A percentile compares a stretch with the other conserved stretches of the same genome.
Conservation (phyloP, 2,113 vertebrate species). For the Scatophagus argus region DNA sequence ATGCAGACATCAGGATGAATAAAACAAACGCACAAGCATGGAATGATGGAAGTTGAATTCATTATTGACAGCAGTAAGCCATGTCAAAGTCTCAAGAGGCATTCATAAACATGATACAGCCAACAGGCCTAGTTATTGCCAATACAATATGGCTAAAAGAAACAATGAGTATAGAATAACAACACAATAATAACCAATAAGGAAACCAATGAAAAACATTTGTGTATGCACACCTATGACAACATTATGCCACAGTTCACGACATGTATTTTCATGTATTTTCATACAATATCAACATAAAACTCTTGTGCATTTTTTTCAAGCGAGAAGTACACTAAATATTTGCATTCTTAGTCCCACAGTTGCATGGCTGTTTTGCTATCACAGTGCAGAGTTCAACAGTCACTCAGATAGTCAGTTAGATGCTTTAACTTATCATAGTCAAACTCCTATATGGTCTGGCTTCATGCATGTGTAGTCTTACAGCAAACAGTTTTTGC, state of each 20-base stretch:
- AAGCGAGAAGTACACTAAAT: not conserved
- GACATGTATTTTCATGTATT: not conserved
- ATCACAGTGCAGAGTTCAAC: conserved; percentile 40
- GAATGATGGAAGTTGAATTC: not conserved
- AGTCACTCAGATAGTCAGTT: conserved; percentile 51
- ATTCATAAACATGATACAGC: conserved; percentile 7
- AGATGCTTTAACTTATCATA: conserved; percentile 57
- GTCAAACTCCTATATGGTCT: conserved; percentile 50
- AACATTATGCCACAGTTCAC: not conserved
- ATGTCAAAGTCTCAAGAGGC: not conserved
- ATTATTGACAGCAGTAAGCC: not conserved
- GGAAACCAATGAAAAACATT: not conserved
- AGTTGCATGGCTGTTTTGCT: not conserved
- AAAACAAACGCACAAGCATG: not conserved
- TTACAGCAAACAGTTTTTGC: conserved; percentile 14
- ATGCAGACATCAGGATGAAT: conserved; percentile 7
- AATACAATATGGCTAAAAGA: not conserved
- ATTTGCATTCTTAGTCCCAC: not conserved
- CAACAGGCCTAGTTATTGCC: not conserved
- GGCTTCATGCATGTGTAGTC: conserved; percentile 17
- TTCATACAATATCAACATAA: conserved; percentile 1
- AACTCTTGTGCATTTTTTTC: not conserved
- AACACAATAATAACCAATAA: too few relatives aligned
- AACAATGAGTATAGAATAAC: too few relatives aligned
- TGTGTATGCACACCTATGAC: not conserved